Base-by-base conservation (phyloP, 1,140 invertebrate genomes). In the Globodera rostochiensis region DNA sequence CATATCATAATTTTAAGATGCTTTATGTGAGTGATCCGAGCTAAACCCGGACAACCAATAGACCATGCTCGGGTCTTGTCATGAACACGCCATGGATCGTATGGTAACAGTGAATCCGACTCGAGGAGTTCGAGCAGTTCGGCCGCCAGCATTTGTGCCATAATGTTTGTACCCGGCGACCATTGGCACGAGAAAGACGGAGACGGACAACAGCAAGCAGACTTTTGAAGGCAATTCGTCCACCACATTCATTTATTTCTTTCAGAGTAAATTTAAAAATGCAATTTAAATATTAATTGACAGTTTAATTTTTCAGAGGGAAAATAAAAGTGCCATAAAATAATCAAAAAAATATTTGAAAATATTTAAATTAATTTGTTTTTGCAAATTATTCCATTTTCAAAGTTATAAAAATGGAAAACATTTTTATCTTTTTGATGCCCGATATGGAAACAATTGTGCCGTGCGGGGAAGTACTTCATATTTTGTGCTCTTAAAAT, bases 211-310 rank as follows among this genome's bases (percentile, higher is more conserved):
- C 13, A 13, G 19, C 6, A 64, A 64, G 19, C 13, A 64, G 19
- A 64, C 19, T 64, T 19, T 64, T 64, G 19, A 64, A 6, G 1
- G 19, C 13, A 19, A 64, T 36, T 36, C 57, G 15, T 19, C 57
- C 8, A 64, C 57, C 57, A 7, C 74, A 76, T 76, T 45, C 74
- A 76, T 76, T 76, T 45, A 75, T 45, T 83, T 76, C 57, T 13
- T 81, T 81, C 21, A 45, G n/a, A 64, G 3, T 64, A 19, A 64
- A 64, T 53, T 15, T 53, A 13, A 19, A 15, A 64, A n/a, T 19
- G 4, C 5, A 19, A 64, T 64, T 3, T 53, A 9, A 53, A 53
- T 9, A 53, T 11, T 64, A 13, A n/a, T 64, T 64, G 11, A 19
- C 11, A 64, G 15, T 64, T 19, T 64, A 19, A 19, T 64, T 3